Conservation (phyloP, 2,113 vertebrate genomes). For the Axis porcinus region DNA sequence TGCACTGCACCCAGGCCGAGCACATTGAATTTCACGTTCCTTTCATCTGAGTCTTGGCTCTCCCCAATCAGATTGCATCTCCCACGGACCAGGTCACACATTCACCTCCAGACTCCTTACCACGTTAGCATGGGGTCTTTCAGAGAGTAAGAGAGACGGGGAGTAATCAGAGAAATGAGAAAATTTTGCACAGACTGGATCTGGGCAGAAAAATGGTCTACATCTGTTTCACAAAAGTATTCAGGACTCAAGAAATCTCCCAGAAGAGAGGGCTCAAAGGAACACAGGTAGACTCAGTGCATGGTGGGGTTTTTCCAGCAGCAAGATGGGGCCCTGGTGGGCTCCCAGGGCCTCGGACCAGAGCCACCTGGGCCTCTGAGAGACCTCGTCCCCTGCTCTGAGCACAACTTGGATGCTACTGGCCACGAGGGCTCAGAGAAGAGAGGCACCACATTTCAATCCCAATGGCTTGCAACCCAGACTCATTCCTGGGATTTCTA, state of each 20-base stretch:
- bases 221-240: not conserved
- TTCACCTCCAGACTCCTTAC: no score
- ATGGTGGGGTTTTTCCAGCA: fast-evolving
- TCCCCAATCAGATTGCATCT: not conserved
- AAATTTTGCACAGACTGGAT: not conserved
- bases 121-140: not conserved
- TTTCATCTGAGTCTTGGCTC: not conserved
- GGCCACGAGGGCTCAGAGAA: no score
- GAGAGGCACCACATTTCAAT: not conserved
- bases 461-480: not conserved
- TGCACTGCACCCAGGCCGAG: fast-evolving
- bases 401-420: not conserved
- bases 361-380: fast-evolving
- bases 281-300: fast-evolving
- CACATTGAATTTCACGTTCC: not conserved
- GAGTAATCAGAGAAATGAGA: not conserved
- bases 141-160: not conserved
- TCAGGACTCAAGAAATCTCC: not conserved
- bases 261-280: no score
- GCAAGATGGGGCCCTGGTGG: fast-evolving
- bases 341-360: fast-evolving
- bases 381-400: fast-evolving
- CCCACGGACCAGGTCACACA: not conserved
- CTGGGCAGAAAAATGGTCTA: not conserved
- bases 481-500: not conserved